These are phyloP conservation scores for Clitarchus hookeri DNA, from an alignment of 2,888 invertebrate species.

Conservation along the genomic window DNA sequence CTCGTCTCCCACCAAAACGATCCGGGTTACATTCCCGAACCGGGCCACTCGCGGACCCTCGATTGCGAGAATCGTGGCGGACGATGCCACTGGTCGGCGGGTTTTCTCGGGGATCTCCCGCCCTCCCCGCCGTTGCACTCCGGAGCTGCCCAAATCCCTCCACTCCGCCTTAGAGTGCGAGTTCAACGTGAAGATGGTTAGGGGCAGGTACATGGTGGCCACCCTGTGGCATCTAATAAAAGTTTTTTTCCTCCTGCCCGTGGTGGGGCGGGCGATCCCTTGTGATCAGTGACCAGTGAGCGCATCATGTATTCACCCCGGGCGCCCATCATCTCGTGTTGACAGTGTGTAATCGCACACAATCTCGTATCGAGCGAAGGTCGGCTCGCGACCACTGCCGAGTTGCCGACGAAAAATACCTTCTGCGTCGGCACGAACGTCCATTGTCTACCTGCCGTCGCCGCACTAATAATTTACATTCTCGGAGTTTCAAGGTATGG, in stretches of 20 bases:
- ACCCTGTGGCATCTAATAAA: neutral
- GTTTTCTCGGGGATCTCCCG: too few species aligned
- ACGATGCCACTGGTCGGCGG: too few species aligned
- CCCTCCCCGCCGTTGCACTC: too few species aligned
- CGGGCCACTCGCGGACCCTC: too few species aligned
- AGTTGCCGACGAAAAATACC: neutral
- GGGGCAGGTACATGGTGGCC: neutral
- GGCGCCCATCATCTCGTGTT: neutral
- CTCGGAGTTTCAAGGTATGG: too few species aligned
- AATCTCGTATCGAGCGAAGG: neutral
- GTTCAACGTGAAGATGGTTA: too few species aligned
- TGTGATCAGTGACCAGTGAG: neutral
- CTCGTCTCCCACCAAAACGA: too few species aligned
- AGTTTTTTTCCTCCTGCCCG: neutral
- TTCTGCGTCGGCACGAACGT: neutral
- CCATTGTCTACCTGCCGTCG: neutral
- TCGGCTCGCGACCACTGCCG: neutral
- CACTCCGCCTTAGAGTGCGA: too few species aligned
- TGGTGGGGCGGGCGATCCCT: neutral
- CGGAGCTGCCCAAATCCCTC: too few species aligned
- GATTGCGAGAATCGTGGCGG: too few species aligned
- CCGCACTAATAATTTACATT: too few species aligned
- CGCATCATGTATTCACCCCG: neutral
- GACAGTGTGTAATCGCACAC: conserved; percentile 1
- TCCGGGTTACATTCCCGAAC: too few species aligned